Evolutionary conservation across 2,113 vertebrate species (phyloP), one percentile per base, ranked within the genome.

Genomic region (Poeciliopsis turrubarensis): DNA sequence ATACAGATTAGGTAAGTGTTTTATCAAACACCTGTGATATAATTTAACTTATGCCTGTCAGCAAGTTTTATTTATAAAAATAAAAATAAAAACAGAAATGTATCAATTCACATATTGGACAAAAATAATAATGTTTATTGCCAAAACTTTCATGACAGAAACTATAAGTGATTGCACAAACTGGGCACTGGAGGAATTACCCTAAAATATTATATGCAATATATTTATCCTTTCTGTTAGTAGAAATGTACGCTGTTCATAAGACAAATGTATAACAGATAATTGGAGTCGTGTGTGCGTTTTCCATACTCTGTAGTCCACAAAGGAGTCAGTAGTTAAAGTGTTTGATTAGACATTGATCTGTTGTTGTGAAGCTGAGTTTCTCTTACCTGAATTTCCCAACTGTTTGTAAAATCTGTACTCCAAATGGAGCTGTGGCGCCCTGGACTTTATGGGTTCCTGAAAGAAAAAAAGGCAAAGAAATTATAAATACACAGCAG

Each of bases 341-440:
- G 51, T 9, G 10, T 22, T 47, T 70, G 25, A 22, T 5, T 60
- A 68, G 26, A 19, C 0, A 31, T 22, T 17, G 65, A 19, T 37
- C 8, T 13, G 6, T 13, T 7, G 1, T 27, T 32, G 31, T 6
- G 19, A 41, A 15, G 1, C 5, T 19, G 37, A 1, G 22, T 70
- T 3, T 32, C 30, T 70, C 93, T 19, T 95, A 99, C 98, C 98
- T 95, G 98, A 94, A 86, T 95, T 96, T 90, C 97, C 97, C 70
- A 99, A 95, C 94, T 99, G 98, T 91, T 99, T 99, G 95, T 99
- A 99, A 95, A 98, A 99, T 71, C 98, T 96, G 87, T 99, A 99
- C 85, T 99, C 98, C 94, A 99, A 94, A 91, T 99, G 98, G 78
- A 99, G 96, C 90, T 99, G 98, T 0, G 98, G 98, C 4, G 98